Conservation (phyloP, 2,113 vertebrate genomes). For the Physeter macrocephalus region DNA sequence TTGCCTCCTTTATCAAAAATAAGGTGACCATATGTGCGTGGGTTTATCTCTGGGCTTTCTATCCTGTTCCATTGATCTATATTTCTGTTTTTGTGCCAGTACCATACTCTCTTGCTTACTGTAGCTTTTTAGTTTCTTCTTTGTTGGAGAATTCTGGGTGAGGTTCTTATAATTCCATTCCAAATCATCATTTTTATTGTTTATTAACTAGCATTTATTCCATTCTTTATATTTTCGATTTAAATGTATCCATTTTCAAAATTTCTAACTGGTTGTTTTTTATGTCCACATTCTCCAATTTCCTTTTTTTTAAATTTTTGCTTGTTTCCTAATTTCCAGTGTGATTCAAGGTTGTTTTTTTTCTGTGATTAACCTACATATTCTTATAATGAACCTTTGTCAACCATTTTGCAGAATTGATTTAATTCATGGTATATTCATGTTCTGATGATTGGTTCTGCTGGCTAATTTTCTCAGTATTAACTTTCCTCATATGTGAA, state of each 20-base stretch:
- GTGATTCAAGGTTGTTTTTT: not conserved
- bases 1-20: too few species aligned
- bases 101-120: too few species aligned
- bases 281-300: not conserved
- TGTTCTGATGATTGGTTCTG: not conserved
- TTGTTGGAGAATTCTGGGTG: not conserved
- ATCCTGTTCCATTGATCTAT: too few species aligned
- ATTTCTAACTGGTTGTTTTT: not conserved
- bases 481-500: not conserved
- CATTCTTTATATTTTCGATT: conserved; percentile 5
- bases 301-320: not conserved
- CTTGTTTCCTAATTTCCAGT: not conserved
- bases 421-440: not conserved
- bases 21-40: too few species aligned
- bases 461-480: not conserved
- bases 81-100: too few species aligned
- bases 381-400: not conserved
- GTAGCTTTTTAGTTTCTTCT: not conserved
- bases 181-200: not conserved
- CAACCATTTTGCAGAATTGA: not conserved
- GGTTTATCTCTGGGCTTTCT: too few species aligned
- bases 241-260: not conserved
- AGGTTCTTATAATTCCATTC: not conserved
- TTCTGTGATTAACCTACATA: not conserved
- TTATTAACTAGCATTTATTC: not conserved